Evolutionary conservation across 2,113 vertebrate species (phyloP).

Genomic region (Vimba vimba): DNA sequence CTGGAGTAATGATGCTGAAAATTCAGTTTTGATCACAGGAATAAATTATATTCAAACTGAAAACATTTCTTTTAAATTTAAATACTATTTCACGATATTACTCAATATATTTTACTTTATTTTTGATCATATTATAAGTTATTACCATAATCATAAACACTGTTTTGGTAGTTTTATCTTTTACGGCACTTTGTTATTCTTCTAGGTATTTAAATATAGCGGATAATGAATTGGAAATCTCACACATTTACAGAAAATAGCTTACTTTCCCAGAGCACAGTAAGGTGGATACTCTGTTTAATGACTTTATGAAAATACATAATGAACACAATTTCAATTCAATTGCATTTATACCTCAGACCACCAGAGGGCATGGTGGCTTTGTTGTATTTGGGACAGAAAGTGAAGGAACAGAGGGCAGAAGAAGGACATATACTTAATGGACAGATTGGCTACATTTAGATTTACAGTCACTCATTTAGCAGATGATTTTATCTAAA

Average conservation of each 20-base stretch:
- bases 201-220: not conserved
- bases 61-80: not conserved
- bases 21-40: not conserved
- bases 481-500: not conserved
- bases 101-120: not conserved
- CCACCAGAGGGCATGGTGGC: conserved; percentile 58
- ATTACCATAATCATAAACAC: not conserved
- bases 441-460: not conserved
- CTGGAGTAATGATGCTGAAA: not conserved
- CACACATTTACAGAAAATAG: not conserved
- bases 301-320: not conserved
- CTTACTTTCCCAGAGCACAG: not conserved
- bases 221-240: not conserved
- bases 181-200: not conserved
- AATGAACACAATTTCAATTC: not conserved
- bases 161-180: not conserved
- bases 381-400: not conserved
- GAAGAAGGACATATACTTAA: not conserved
- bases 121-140: not conserved
- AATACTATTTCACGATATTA: not conserved
- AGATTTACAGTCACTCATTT: not conserved
- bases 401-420: not conserved
- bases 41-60: not conserved
- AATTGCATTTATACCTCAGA: not conserved
- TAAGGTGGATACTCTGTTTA: not conserved